Conservation (phyloP, 1,140 invertebrate genomes). For the Dreissena rostriformis region DNA sequence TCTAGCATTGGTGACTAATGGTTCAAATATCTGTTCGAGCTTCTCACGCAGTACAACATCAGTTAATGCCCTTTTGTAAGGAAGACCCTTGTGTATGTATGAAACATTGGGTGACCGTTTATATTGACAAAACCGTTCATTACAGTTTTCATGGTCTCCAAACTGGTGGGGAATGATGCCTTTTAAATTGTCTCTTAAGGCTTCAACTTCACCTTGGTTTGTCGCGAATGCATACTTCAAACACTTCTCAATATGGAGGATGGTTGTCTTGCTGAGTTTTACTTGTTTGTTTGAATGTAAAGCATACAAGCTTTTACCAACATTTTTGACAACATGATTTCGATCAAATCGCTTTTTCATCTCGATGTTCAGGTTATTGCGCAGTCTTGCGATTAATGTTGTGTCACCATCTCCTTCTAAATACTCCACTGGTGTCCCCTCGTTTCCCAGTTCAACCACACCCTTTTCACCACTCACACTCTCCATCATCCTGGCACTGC, state of each 20-base stretch:
- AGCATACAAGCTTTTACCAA: constrained; percentile 39
- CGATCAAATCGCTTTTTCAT: constrained; percentile 52
- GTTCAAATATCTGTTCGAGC: constrained; percentile 12
- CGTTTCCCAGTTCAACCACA: constrained; percentile 18
- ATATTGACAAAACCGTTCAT: constrained; percentile 54
- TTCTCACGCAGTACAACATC: not conserved
- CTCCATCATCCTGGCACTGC: constrained; percentile 52
- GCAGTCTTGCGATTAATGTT: constrained; percentile 35
- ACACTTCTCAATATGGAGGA: constrained; percentile 47
- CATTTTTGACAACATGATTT: constrained; percentile 52
- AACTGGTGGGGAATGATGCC: constrained; percentile 54
- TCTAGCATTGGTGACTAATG: constrained; percentile 3
- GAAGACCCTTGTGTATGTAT: constrained; percentile 52
- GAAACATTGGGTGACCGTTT: constrained; percentile 25
- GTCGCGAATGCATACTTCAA: constrained; percentile 57
- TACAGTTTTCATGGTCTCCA: constrained; percentile 44
- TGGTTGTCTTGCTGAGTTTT: constrained; percentile 43
- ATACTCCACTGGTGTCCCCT: constrained; percentile 46
- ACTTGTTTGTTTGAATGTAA: constrained; percentile 19
- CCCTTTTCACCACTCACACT: constrained; percentile 49
- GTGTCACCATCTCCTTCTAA: constrained; percentile 56
- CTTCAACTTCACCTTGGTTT: constrained; percentile 50
- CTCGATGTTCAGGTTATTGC: constrained; percentile 18
- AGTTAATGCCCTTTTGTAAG: constrained; percentile 37
- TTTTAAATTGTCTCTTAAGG: constrained; percentile 45